Base-by-base conservation (phyloP, 1,140 invertebrate genomes). In the Belonocnema kinseyi region DNA sequence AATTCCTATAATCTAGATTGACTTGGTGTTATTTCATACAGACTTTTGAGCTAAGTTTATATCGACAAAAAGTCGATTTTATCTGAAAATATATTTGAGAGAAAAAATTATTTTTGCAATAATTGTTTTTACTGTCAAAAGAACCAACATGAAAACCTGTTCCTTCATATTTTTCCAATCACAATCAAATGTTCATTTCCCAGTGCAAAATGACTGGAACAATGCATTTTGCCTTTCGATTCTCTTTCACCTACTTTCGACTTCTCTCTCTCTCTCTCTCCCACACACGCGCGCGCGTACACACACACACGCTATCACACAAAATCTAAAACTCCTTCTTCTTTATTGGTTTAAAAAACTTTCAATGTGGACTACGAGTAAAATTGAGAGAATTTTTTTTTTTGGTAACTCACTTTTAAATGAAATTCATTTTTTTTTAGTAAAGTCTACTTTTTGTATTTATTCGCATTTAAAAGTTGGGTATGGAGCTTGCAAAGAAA, bases 51-150 rank as follows among this genome's bases (percentile, higher is more conserved):
- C 19, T 10, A 33, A 10, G 19, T 19, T 56, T n/a, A 53, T 19
- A 58, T 46, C 14, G 26, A 72, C 54, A 13, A 16, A 40, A 54
- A 74, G 7, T 33, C 54, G 17, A 19, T 70, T 73, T 74, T 52
- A 61, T 66, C 76, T 77, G 76, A 74, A 71, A 77, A 74, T 13
- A 21, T 16, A 66, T 66, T 66, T 66, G 33, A n/a, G 2, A 46
- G 33, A 16, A 26, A 66, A 66, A 66, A 66, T 66, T n/a, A 33
- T n/a, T n/a, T 16, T 7, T 8, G 33, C 12, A 33, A 26, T 40
- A 40, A 33, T 40, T 8, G n/a, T 40, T 40, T 40, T 33, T 40
- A 66, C 33, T 66, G 61, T 40, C 61, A 46, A 11, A 10, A 10
- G 6, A 10, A 1, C 40, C 40, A 0, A 10, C 61, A 46, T 40